A percentile compares a stretch with the other conserved stretches of the same genome.
phyloP scores from a whole-genome alignment of 2,113 vertebrate species.

The Fulica atra region DNA sequence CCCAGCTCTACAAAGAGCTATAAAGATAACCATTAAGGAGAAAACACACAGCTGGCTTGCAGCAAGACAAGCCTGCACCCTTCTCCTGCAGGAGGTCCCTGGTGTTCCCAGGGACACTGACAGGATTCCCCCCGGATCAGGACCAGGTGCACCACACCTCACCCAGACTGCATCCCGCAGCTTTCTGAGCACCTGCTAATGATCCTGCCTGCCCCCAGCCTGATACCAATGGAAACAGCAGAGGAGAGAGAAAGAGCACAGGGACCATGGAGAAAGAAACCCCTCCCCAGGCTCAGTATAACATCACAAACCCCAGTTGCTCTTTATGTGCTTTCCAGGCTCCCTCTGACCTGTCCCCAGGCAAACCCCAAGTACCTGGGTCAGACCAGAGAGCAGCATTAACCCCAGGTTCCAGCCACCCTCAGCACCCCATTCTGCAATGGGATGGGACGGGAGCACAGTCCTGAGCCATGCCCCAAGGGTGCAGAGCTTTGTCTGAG shows the following conservation, averaged over 20 bases:
- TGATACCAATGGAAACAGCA: background rate
- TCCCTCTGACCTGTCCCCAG: background rate
- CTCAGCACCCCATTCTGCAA: background rate
- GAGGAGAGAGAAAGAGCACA: background rate
- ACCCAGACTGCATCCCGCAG: background rate
- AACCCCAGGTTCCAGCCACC: background rate
- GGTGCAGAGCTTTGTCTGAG: background rate
- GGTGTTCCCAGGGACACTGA: background rate
- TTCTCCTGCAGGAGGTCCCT: background rate
- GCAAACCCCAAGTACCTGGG: background rate
- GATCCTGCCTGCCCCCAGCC: background rate
- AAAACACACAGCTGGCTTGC: background rate
- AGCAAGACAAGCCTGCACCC: background rate
- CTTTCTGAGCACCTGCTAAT: background rate
- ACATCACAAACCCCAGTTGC: background rate
- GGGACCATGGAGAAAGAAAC: accelerated
- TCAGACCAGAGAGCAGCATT: accelerated
- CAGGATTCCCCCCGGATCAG: background rate
- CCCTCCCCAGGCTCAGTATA: background rate
- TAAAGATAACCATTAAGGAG: background rate
- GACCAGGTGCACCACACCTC: background rate
- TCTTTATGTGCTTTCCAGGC: background rate
- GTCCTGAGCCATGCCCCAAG: accelerated
- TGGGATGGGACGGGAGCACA: background rate
- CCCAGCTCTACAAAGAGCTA: background rate